phyloP scores from a whole-genome alignment of 2,888 invertebrate species.

The Lasioglossum oenotherae region DNA sequence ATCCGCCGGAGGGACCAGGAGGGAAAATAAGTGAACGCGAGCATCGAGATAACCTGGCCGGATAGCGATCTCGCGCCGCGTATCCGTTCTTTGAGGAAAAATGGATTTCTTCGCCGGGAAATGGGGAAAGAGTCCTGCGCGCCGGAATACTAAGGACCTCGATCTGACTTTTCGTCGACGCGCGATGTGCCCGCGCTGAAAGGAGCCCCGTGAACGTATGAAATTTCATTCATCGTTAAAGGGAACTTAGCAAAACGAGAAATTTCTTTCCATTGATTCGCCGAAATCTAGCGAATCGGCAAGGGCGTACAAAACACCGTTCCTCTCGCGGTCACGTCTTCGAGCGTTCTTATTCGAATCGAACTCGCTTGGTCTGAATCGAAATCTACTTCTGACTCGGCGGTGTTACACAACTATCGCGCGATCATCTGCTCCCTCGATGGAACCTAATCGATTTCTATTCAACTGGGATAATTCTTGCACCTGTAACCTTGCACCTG shows the following conservation, averaged over 20 bases:
- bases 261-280: conserved; percentile 19
- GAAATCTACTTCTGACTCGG: background rate
- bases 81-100: conserved; percentile 44
- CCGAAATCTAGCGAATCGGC: background rate
- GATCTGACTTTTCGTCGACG: conserved; percentile 15
- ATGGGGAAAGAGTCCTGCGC: conserved; percentile 25
- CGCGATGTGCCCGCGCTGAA: conserved; percentile 3
- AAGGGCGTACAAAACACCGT: background rate
- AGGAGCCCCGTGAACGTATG: conserved; percentile 35
- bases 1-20: conserved; percentile 26
- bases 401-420: background rate
- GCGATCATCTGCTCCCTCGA: background rate
- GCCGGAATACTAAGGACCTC: conserved; percentile 27
- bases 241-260: conserved; percentile 13
- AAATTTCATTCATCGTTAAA: conserved; percentile 47
- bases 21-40: conserved; percentile 54
- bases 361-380: background rate
- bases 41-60: conserved; percentile 52
- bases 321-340: background rate
- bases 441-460: background rate
- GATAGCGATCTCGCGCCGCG: conserved; percentile 55
- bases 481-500: conserved; percentile 1
- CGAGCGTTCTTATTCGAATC: background rate
- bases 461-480: background rate
- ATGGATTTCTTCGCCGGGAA: conserved; percentile 51